Evolutionary conservation across 2,797 vertebrate species (phyloP).

Genomic region (Eleutherodactylus coqui): DNA sequence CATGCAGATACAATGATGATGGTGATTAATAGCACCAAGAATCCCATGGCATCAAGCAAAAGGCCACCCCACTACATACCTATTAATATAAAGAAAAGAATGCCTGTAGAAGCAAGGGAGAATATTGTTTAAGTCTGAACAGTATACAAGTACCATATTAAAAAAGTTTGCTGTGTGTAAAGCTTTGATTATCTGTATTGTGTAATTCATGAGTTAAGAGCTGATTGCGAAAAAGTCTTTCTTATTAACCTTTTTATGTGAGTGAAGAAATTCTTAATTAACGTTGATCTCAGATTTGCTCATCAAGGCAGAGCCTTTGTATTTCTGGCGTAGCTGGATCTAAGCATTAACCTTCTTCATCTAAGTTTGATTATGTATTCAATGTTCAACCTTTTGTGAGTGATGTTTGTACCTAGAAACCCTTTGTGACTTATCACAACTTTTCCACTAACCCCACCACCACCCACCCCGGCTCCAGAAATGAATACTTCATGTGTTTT

Average conservation of each 20-base stretch:
- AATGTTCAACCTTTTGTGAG: conserved; percentile 20
- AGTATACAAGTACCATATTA: background rate
- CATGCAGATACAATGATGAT: no score
- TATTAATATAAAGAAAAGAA: no score
- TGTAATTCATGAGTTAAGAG: background rate
- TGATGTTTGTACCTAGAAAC: conserved; percentile 1
- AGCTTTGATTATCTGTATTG: background rate
- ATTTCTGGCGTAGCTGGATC: background rate
- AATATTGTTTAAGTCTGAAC: background rate
- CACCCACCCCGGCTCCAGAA: background rate
- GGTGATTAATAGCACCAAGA: no score
- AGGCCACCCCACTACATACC: no score
- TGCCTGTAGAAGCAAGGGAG: no score
- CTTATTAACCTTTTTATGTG: conserved; percentile 11
- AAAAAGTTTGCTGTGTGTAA: background rate
- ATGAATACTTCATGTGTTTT: conserved; percentile 60
- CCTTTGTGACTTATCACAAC: conserved; percentile 47
- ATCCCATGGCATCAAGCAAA: no score
- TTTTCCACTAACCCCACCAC: background rate
- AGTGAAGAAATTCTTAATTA: conserved; percentile 68
- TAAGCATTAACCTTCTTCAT: background rate
- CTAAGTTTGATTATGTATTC: background rate
- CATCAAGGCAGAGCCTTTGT: conserved; percentile 46
- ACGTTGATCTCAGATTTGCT: conserved; percentile 66
- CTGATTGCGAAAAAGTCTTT: background rate